Conservation (phyloP, 2,797 vertebrate species). For the Forpus xanthops region DNA sequence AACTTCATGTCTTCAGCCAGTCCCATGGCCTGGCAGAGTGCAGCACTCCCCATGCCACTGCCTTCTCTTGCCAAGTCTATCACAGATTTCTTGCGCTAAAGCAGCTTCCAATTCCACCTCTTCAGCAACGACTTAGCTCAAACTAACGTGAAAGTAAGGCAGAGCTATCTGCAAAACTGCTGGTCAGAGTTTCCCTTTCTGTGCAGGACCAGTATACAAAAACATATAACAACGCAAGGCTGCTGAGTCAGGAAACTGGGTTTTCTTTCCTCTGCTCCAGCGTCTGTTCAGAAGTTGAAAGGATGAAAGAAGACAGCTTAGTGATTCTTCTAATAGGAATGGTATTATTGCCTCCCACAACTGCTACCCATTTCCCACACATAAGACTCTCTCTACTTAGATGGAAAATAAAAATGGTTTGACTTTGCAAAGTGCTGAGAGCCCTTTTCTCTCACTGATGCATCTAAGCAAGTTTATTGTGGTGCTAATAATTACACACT, state of each 20-base stretch:
- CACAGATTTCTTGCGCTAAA: neutral
- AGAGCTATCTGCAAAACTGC: neutral
- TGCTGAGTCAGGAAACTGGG: neutral
- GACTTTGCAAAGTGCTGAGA: neutral
- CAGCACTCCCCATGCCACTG: neutral
- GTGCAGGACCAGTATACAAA: neutral
- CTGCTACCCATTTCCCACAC: neutral
- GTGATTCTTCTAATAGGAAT: neutral
- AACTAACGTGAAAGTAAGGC: neutral
- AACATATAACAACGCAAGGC: neutral
- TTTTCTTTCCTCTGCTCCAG: neutral
- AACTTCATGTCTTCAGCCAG: neutral
- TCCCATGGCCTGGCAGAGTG: neutral
- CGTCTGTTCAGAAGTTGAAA: neutral
- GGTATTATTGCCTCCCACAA: neutral
- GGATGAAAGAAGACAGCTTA: neutral
- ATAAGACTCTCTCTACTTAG: neutral
- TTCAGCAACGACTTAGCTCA: rapidly evolving
- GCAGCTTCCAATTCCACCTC: neutral
- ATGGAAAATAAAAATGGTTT: neutral
- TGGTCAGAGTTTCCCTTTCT: neutral
- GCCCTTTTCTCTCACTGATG: neutral
- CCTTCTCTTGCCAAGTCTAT: too few relatives aligned
- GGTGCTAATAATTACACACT: neutral
- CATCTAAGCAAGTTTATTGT: neutral